These are phyloP conservation scores for Caenorhabditis sp. DNA, from an alignment of 2,888 invertebrate species.

Conservation along the genomic window DNA sequence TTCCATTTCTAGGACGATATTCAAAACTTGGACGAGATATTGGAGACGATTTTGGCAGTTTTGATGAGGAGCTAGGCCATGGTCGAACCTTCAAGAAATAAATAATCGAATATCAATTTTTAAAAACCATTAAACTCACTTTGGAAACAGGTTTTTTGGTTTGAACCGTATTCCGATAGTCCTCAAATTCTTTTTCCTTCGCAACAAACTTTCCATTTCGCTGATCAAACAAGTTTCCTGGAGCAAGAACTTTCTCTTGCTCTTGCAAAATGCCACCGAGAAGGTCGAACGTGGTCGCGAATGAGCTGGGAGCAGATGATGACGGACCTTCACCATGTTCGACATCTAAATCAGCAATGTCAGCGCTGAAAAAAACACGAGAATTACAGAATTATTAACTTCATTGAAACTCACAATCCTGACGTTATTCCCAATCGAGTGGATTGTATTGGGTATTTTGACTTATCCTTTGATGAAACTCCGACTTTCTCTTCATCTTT, in stretches of 20 bases:
- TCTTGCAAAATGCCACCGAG: neutral
- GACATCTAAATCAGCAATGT: neutral
- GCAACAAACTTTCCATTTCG: neutral
- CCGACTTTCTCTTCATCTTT: neutral
- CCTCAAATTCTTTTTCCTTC: neutral
- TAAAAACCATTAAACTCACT: neutral
- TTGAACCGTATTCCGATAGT: neutral
- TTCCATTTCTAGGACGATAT: neutral
- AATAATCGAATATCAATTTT: neutral
- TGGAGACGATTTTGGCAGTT: neutral
- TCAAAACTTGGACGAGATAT: no score
- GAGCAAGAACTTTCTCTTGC: neutral
- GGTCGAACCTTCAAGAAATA: neutral
- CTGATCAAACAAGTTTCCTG: neutral
- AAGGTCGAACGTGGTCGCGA: neutral
- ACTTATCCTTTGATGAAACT: no score
- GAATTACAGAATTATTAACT: no score
- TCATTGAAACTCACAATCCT: neutral
- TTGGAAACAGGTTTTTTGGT: neutral
- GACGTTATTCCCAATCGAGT: neutral
- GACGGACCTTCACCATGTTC: neutral
- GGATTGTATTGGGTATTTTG: neutral
- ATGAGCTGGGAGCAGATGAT: neutral
- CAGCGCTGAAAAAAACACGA: constrained; percentile 1
- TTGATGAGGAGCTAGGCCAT: neutral